A percentile compares a stretch with the other conserved stretches of the same genome.
Conservation (phyloP, 1,140 invertebrate species). For the Lordiphosa mommai region DNA sequence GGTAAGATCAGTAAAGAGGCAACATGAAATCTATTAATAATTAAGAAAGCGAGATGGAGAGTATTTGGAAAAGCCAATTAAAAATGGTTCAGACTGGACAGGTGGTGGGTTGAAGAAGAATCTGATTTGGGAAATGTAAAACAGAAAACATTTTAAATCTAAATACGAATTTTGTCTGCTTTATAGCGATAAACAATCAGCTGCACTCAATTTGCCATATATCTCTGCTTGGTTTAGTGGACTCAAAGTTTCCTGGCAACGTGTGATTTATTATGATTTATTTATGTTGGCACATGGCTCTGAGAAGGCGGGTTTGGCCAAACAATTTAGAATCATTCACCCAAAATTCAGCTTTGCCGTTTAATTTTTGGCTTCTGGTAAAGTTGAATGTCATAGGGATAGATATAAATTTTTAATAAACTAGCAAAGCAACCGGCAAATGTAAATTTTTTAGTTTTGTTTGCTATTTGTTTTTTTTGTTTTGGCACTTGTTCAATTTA, state of each 20-base stretch:
- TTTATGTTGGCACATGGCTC: constrained; percentile 50
- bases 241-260: constrained; percentile 25
- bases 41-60: constrained; percentile 12
- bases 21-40: constrained; percentile 38
- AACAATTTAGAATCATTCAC: constrained; percentile 48
- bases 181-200: constrained; percentile 49
- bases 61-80: constrained; percentile 15
- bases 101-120: constrained; percentile 36
- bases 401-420: no score
- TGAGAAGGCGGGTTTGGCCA: constrained; percentile 5
- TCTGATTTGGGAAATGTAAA: no score
- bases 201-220: constrained; percentile 21
- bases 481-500: constrained; percentile 41
- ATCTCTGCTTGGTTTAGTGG: constrained; percentile 35
- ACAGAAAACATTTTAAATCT: constrained; percentile 4
- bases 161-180: constrained; percentile 7
- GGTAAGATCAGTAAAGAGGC: constrained; percentile 23
- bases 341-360: no score
- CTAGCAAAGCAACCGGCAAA: no score
- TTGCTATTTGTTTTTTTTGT: constrained; percentile 13
- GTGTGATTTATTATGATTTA: constrained; percentile 69
- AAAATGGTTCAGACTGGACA: constrained; percentile 26
- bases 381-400: no score
- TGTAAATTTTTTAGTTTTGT: no score
- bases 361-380: no score